Base-by-base conservation (phyloP, 2,113 vertebrate genomes). In the Amia ocellicauda region DNA sequence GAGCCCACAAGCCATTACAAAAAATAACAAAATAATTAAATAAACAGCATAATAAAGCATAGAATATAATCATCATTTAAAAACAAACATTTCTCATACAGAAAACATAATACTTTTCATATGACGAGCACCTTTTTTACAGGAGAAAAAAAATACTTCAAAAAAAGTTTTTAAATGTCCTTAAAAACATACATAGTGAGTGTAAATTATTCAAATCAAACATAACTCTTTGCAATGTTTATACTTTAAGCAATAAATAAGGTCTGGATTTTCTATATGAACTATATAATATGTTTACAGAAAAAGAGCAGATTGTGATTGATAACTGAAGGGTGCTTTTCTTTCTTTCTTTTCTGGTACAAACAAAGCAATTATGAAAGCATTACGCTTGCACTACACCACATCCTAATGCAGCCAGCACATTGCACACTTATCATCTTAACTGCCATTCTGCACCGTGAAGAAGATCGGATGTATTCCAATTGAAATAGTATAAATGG, bases 381-480 rank as follows among this genome's bases (percentile, higher is more conserved):
- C n/a, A 19, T 47, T 47, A 47, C 14, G n/a, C 45, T 47, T 10
- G 11, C 45, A 47, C 45, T 61, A 69, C 66, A 78, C 29, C 80
- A 74, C 10, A 50, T 26, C 49, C 4, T 5, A 24, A 41, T 60
- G 27, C 51, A 14, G 2, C 56, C 26, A 67, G 54, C 60, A 40
- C 53, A 31, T 61, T 40, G 22, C 40, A 26, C 65, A 51, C 14
- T 24, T 58, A 52, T 17, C 53, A 67, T 53, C 74, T 63, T 29
- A 19, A 72, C 29, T 73, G n/a, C 27, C 60, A 31, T 31, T 23
- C 19, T 47, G 19, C 27, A 20, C 27, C n/a, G 45, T 5, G 3
- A 17, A n/a, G 45, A 19, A 47, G 45, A 17, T 47, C 16, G 45
- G 45, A 47, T 47, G 16, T 19, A 4, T 47, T 17, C n/a, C 5